Evolutionary conservation across 1,140 invertebrate genomes (phyloP), one percentile per base, ranked within the genome.

Genomic region (Cephus cinctus): DNA sequence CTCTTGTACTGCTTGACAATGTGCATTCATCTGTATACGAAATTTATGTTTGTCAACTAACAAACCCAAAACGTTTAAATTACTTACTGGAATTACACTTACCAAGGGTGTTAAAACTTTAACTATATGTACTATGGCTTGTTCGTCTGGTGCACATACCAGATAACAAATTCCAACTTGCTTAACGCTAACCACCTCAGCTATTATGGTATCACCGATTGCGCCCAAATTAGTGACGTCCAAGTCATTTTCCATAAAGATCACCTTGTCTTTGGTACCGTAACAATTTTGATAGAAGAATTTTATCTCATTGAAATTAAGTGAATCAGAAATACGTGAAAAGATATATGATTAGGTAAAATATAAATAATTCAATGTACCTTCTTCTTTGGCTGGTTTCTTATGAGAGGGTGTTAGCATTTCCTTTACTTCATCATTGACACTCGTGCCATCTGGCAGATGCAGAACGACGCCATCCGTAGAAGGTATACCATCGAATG

Each of bases 11-110:
- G 27, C 54, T 8, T 5, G 45, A 43, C 57, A 50, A 31, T 73
- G 74, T 9, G 65, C 19, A 4, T 49, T 4, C 3, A 74, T 59
- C 73, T 74, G 22, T n/a, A n/a, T n/a, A n/a, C n/a, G n/a, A n/a
- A n/a, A n/a, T n/a, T n/a, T n/a, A n/a, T n/a, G n/a, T n/a, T n/a
- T n/a, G n/a, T n/a, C n/a, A n/a, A n/a, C n/a, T n/a, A n/a, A n/a
- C n/a, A 16, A 64, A 56, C 18, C 34, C n/a, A 40, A 38, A 27
- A 39, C n/a, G n/a, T n/a, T n/a, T 43, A 49, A 23, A 5, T 46
- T 3, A 34, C 2, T 12, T 11, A 35, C 16, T 36, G n/a, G 27
- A 32, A 12, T 46, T 15, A 16, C n/a, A 5, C 22, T 5, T 23
- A 5, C n/a, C 6, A 27, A 27, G n/a, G 25, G n/a, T 8, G n/a